Evolutionary conservation across 2,113 vertebrate genomes (phyloP).

Genomic region (Dolichallabes microphthalmus): DNA sequence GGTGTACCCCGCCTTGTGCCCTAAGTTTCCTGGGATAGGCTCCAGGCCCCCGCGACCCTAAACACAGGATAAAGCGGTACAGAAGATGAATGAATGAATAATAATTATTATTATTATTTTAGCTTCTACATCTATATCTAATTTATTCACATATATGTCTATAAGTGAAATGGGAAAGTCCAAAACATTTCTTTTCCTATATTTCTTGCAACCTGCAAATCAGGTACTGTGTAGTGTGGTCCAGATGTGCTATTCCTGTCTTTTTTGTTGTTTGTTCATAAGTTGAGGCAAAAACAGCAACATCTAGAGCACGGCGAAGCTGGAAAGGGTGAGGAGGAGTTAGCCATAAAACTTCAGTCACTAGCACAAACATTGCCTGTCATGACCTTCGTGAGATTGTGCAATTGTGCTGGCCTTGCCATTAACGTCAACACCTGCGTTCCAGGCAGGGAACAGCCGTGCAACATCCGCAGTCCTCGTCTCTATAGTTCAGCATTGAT

Average conservation of each 20-base stretch:
- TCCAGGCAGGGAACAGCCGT: conserved; percentile 32
- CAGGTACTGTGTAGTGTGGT: background rate
- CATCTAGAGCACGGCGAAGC: background rate
- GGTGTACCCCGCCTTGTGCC: no score
- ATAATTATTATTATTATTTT: background rate
- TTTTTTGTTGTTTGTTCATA: background rate
- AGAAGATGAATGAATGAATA: no score
- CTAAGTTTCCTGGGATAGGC: no score
- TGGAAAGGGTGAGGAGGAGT: background rate
- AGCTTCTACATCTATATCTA: background rate
- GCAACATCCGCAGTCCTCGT: conserved; percentile 36
- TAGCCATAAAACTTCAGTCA: conserved; percentile 23
- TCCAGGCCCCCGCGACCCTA: no score
- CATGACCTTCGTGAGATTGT: conserved; percentile 39
- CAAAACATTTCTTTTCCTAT: background rate
- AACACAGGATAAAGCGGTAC: no score
- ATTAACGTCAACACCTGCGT: conserved; percentile 53
- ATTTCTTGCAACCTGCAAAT: background rate
- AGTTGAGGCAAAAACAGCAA: conserved; percentile 4
- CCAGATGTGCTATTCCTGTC: conserved; percentile 13
- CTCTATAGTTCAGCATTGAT: conserved; percentile 69
- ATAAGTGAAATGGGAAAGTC: background rate
- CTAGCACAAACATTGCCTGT: conserved; percentile 47
- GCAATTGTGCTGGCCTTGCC: conserved; percentile 46
- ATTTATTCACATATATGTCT: background rate